Percentiles rank a stretch among this genome's conserved stretches.
These are phyloP conservation scores for Caranx melampygus DNA, from an alignment of 2,113 vertebrate species.

Conservation along the genomic window DNA sequence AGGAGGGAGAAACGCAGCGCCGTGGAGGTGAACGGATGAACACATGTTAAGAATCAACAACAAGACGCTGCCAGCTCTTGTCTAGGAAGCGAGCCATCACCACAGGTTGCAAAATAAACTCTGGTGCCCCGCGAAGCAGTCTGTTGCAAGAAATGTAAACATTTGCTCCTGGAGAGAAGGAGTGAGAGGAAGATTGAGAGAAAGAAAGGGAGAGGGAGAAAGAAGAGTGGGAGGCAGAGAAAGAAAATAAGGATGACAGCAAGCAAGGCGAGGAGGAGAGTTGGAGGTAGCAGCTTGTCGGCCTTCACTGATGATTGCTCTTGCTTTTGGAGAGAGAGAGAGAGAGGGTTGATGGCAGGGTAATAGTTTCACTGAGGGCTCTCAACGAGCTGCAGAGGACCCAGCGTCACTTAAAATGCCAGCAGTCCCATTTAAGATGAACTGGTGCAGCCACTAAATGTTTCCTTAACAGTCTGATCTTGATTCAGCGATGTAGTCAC, in stretches of 20 bases:
- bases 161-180: constrained; percentile 68
- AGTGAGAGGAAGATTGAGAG: constrained; percentile 50
- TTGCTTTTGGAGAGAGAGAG: constrained; percentile 24
- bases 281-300: constrained; percentile 45
- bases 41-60: constrained; percentile 86
- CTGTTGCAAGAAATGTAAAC: constrained; percentile 83
- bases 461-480: constrained; percentile 58
- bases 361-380: constrained; percentile 31
- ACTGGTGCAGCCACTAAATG: constrained; percentile 41
- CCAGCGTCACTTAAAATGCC: constrained; percentile 37
- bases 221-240: constrained; percentile 40
- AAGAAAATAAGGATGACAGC: constrained; percentile 56
- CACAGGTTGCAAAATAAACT: constrained; percentile 86
- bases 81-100: constrained; percentile 85
- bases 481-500: constrained; percentile 43
- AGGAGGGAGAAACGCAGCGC: constrained; percentile 51
- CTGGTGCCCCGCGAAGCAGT: constrained; percentile 80
- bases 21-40: constrained; percentile 80
- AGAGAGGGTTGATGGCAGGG: constrained; percentile 21
- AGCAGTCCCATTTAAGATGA: constrained; percentile 45
- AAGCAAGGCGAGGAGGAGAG: constrained; percentile 35
- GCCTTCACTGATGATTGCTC: constrained; percentile 45
- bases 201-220: constrained; percentile 46
- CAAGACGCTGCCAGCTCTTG: constrained; percentile 78
- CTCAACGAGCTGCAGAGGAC: constrained; percentile 38